Evolutionary conservation across 2,797 vertebrate species (phyloP).

Genomic region (Carcharodon carcharias): DNA sequence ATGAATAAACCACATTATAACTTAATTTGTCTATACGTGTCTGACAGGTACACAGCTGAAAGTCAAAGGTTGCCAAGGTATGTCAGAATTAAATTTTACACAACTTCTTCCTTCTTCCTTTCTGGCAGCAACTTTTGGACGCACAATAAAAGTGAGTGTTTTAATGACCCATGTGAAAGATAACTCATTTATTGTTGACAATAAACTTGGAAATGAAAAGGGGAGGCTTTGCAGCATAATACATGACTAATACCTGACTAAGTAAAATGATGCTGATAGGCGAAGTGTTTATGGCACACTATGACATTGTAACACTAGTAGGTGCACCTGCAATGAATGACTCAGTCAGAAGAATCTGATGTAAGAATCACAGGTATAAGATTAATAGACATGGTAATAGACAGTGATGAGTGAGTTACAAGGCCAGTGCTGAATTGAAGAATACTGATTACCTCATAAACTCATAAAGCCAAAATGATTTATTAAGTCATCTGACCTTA

Average conservation of each 20-base stretch:
- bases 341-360: background rate
- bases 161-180: conserved; percentile 8
- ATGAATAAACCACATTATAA: background rate
- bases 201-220: background rate
- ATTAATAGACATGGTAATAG: background rate
- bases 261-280: background rate
- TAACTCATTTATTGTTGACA: conserved; percentile 19
- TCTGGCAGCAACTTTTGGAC: background rate
- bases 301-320: background rate
- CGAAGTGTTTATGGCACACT: background rate
- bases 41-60: background rate
- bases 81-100: background rate
- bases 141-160: background rate
- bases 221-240: background rate
- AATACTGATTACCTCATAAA: conserved; percentile 14
- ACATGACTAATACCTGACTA: background rate
- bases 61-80: background rate
- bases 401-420: background rate
- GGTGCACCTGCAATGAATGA: conserved; percentile 24
- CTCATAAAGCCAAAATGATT: conserved; percentile 17
- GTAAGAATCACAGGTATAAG: background rate
- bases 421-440: background rate
- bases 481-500: background rate
- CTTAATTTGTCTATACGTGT: background rate
- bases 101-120: background rate